Percentiles rank a stretch among this genome's conserved stretches.
Conservation (phyloP, 2,113 vertebrate genomes). For the Agelaius tricolor region DNA sequence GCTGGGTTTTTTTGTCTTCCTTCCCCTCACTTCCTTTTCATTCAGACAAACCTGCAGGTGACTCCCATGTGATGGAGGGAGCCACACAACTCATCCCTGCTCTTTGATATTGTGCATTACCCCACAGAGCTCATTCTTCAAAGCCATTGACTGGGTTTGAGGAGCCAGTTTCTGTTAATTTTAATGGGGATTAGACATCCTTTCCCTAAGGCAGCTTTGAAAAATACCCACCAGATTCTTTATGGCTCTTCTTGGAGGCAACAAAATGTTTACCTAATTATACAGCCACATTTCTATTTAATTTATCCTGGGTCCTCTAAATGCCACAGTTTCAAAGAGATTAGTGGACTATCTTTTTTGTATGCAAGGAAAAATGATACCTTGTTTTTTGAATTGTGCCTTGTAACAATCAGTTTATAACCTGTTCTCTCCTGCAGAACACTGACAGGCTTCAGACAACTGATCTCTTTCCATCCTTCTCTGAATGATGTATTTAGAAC, state of each 20-base stretch:
- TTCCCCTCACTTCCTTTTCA: not conserved
- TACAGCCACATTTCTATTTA: not conserved
- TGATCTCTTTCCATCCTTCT: not conserved
- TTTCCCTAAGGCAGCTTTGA: slow-evolving; percentile 39
- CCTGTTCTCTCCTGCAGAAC: not conserved
- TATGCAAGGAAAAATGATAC: not conserved
- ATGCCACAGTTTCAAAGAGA: not conserved
- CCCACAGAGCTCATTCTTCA: slow-evolving; percentile 11
- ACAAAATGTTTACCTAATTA: not conserved
- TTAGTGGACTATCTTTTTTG: not conserved
- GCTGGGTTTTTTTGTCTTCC: not conserved
- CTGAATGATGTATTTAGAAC: not conserved
- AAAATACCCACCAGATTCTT: slow-evolving; percentile 35
- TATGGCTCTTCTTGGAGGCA: slow-evolving; percentile 22
- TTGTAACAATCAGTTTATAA: not conserved
- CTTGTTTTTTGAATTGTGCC: not conserved
- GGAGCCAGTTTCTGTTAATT: slow-evolving; percentile 40
- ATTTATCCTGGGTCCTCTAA: not conserved
- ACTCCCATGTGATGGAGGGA: not conserved
- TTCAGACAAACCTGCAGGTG: not conserved
- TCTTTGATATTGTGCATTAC: slow-evolving; percentile 4
- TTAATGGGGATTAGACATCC: slow-evolving; percentile 40
- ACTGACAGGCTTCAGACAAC: not conserved
- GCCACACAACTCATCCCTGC: not conserved
- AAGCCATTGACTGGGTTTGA: slow-evolving; percentile 4